Evolutionary conservation across 2,113 vertebrate genomes (phyloP), one percentile per base, ranked within the genome.

Genomic region (Macquaria ambigua): DNA sequence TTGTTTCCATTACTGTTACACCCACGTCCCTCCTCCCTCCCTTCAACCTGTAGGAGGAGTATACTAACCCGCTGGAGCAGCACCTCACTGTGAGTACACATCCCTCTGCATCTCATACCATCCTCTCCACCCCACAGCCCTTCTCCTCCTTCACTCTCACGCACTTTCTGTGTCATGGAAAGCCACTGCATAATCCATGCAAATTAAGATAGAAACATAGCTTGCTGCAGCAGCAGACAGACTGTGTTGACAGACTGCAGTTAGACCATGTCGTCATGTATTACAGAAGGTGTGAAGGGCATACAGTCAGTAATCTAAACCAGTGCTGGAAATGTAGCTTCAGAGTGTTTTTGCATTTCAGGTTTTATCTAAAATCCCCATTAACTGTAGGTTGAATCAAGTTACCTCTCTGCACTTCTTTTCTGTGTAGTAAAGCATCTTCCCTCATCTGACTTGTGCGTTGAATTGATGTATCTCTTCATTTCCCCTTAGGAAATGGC

Each of bases 21-120:
- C 90, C 89, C 87, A 89, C 82, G 70, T 74, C 71, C 89, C 89
- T 84, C 89, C 88, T 82, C 79, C 85, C 73, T 64, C 56, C 91
- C 87, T 73, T 83, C 74, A 73, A 79, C 86, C 93, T 90, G 92
- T 91, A 98, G 97, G 97, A 97, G 96, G 97, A 97, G 94, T 96
- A 96, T 92, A 96, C 95, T 96, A 97, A 97, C 94, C 96, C 97
- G 28, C 95, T 97, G 96, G 97, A 98, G 94, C 97, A 97, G 95
- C 97, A 96, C 93, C 97, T 97, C 95, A 97, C 97, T 94, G 97
- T 98, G 96, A 98, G 97, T 99, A 97, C 76, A 56, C 87, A 67
- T 87, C 79, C 76, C 79, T 75, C 72, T 55, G 79, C 91, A 74
- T 85, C 90, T 79, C 91, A 78, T 90, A 16, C 28, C 83, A 74